A percentile compares a stretch with the other conserved stretches of the same genome.
Evolutionary conservation across 2,888 invertebrate species (phyloP).

Genomic region (Synanthedon myopaeformis): DNA sequence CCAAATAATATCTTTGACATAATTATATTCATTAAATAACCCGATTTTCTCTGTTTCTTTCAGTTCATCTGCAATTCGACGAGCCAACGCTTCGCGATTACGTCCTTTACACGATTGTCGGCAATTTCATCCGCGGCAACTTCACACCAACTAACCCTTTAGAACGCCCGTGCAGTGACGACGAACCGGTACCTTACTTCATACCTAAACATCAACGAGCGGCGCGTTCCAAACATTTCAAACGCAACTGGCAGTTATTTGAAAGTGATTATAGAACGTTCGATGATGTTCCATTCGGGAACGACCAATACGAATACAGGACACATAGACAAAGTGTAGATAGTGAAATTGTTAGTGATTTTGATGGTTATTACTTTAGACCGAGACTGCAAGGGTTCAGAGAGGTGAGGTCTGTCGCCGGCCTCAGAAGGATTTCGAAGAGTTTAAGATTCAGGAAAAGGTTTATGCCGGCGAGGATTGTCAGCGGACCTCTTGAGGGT

Average conservation of each 20-base stretch:
- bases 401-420: slow-evolving; percentile 31
- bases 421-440: slow-evolving; percentile 13
- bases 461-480: slow-evolving; percentile 41
- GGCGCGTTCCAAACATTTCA: slow-evolving; percentile 35
- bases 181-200: slow-evolving; percentile 44
- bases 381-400: slow-evolving; percentile 36
- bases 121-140: slow-evolving; percentile 48
- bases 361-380: slow-evolving; percentile 41
- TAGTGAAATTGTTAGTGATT: slow-evolving; percentile 24
- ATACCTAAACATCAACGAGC: slow-evolving; percentile 37
- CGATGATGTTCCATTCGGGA: background rate
- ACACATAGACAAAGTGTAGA: slow-evolving; percentile 15
- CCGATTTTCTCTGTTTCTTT: slow-evolving; percentile 20
- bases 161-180: slow-evolving; percentile 45
- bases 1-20: too few species aligned
- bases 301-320: slow-evolving; percentile 6
- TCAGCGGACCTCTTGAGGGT: slow-evolving; percentile 42
- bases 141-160: slow-evolving; percentile 49
- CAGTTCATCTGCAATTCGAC: slow-evolving; percentile 52
- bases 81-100: slow-evolving; percentile 43
- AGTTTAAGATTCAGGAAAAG: slow-evolving; percentile 32
- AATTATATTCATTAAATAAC: background rate
- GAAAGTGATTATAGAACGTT: slow-evolving; percentile 4
- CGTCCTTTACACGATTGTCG: slow-evolving; percentile 49
- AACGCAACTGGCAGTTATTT: slow-evolving; percentile 10